These are phyloP conservation scores for Eublepharis macularius DNA, from an alignment of 2,113 vertebrate genomes.

Conservation along the genomic window DNA sequence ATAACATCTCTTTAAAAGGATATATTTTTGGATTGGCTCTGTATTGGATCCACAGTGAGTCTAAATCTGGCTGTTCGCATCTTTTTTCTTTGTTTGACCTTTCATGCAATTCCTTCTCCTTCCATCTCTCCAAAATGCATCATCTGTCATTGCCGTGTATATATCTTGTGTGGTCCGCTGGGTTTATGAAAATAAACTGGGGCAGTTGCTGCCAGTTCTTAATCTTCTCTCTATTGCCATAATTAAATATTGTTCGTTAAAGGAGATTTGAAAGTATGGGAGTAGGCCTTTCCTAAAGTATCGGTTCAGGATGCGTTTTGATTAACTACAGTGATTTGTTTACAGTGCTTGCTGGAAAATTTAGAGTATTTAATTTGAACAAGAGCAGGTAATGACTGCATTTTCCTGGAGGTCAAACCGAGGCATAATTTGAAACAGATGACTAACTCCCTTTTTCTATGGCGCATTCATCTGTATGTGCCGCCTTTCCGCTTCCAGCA, in stretches of 20 bases:
- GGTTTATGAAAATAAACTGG: slow-evolving; percentile 62
- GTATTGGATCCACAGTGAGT: neutral
- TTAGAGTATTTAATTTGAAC: slow-evolving; percentile 36
- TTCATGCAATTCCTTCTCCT: slow-evolving; percentile 38
- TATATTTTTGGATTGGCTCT: neutral
- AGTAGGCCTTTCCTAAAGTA: slow-evolving; percentile 46
- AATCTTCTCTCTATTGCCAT: slow-evolving; percentile 28
- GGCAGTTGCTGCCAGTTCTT: slow-evolving; percentile 37
- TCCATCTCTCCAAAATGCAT: slow-evolving; percentile 48
- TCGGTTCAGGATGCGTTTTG: slow-evolving; percentile 40
- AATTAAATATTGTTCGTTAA: slow-evolving; percentile 51
- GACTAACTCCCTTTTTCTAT: neutral
- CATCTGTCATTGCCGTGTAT: slow-evolving; percentile 33
- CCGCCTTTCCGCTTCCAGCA: neutral
- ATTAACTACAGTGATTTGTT: slow-evolving; percentile 51
- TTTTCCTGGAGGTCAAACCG: slow-evolving; percentile 34
- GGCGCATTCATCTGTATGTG: fast-evolving
- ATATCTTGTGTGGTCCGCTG: slow-evolving; percentile 67
- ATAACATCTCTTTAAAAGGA: slow-evolving; percentile 19
- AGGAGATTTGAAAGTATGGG: slow-evolving; percentile 41
- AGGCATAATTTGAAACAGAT: neutral
- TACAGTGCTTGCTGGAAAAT: slow-evolving; percentile 26
- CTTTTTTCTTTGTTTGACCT: slow-evolving; percentile 16
- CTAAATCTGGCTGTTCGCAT: slow-evolving; percentile 30
- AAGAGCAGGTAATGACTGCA: slow-evolving; percentile 11